Evolutionary conservation across 1,140 invertebrate genomes (phyloP).

Genomic region (Megalopta genalis): DNA sequence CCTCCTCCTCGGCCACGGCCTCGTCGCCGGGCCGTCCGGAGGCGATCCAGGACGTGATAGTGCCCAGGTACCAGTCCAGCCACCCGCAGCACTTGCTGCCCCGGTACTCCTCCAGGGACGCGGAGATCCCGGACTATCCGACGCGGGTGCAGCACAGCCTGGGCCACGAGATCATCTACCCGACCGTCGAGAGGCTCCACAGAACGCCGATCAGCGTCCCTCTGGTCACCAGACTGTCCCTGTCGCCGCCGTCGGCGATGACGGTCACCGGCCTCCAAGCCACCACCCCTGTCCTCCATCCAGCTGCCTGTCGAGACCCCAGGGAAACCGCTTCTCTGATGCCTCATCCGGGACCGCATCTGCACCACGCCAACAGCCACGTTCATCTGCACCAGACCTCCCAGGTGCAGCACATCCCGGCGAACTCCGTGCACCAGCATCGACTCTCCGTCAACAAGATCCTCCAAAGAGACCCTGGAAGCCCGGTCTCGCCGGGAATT

Average conservation of each 20-base stretch:
- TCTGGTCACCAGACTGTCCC: constrained; percentile 73
- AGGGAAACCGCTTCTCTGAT: constrained; percentile 66
- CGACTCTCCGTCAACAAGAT: constrained; percentile 73
- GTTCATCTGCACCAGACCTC: constrained; percentile 62
- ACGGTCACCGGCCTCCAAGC: constrained; percentile 69
- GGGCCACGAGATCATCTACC: constrained; percentile 69
- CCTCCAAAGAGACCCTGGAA: constrained; percentile 67
- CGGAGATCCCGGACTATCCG: constrained; percentile 68
- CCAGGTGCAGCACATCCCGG: constrained; percentile 68
- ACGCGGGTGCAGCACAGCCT: constrained; percentile 59
- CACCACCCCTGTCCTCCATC: constrained; percentile 68
- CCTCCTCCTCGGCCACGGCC: constrained; percentile 72
- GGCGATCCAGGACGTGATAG: constrained; percentile 64
- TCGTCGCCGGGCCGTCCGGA: constrained; percentile 74
- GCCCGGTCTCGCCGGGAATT: constrained; percentile 61
- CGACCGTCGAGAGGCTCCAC: constrained; percentile 71
- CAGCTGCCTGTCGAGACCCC: constrained; percentile 68
- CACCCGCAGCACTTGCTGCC: constrained; percentile 63
- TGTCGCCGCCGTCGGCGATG: constrained; percentile 75
- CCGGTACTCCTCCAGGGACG: constrained; percentile 64
- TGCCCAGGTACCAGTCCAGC: constrained; percentile 67
- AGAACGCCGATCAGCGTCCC: constrained; percentile 72
- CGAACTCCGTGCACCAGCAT: constrained; percentile 69
- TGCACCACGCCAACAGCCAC: constrained; percentile 63
- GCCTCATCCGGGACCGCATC: constrained; percentile 62